These are phyloP conservation scores for Lagenorhynchus albirostris DNA, from an alignment of 2,113 vertebrate species.

Conservation along the genomic window DNA sequence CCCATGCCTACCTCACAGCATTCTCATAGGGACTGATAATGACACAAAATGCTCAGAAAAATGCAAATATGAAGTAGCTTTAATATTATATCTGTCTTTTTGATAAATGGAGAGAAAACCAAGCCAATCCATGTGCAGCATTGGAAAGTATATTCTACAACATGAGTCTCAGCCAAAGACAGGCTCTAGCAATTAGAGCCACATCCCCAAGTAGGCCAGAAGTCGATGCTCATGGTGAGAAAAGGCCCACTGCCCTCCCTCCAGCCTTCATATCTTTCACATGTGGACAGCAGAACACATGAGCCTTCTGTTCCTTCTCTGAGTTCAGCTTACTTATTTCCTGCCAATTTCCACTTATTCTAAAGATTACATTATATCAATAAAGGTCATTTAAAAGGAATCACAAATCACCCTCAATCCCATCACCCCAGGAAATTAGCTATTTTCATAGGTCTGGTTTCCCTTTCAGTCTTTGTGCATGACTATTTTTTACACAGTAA, in stretches of 20 bases:
- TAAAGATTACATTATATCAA: background rate
- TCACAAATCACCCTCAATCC: background rate
- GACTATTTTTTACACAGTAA: background rate
- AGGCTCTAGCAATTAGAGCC: background rate
- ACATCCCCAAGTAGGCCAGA: too few species aligned
- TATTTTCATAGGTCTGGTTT: background rate
- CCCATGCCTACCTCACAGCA: background rate
- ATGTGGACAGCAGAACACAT: background rate
- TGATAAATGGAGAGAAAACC: background rate
- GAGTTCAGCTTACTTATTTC: background rate
- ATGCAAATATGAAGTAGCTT: background rate
- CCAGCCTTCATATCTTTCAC: background rate
- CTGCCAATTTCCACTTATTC: background rate
- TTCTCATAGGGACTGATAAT: background rate
- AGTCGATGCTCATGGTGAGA: fast-evolving
- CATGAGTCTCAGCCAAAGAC: background rate
- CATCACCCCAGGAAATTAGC: background rate
- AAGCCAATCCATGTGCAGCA: background rate
- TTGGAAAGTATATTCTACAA: background rate
- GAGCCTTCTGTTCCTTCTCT: background rate
- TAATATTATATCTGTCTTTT: background rate
- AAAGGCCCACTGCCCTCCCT: background rate
- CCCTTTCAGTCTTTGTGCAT: background rate
- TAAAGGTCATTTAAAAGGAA: background rate
- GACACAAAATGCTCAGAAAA: background rate